Conservation (phyloP, 2,797 vertebrate species). For the Chaenodraco wilsoni region DNA sequence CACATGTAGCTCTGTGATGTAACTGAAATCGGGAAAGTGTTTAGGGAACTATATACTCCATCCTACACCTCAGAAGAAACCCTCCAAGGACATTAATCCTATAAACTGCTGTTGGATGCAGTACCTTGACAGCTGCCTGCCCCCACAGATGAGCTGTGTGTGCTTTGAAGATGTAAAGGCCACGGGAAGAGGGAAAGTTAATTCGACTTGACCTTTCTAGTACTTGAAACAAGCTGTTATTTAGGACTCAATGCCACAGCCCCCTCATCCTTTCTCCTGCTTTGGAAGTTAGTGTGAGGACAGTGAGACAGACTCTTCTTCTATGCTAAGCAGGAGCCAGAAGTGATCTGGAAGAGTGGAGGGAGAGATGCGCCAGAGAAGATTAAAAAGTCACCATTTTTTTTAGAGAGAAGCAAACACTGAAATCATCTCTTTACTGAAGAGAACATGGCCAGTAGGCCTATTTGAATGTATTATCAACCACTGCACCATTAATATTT, state of each 20-base stretch:
- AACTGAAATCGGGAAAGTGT: slow-evolving; percentile 42
- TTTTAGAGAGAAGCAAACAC: slow-evolving; percentile 6
- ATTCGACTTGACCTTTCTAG: slow-evolving; percentile 65
- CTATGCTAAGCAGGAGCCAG: slow-evolving; percentile 27
- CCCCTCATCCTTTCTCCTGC: neutral
- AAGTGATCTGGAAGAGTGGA: slow-evolving; percentile 9
- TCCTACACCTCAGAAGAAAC: slow-evolving; percentile 24
- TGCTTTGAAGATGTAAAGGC: slow-evolving; percentile 41
- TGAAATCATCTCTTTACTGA: slow-evolving; percentile 4
- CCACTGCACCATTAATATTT: slow-evolving; percentile 51
- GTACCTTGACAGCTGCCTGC: slow-evolving; percentile 55
- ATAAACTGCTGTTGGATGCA: slow-evolving; percentile 56
- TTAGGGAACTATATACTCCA: slow-evolving; percentile 41
- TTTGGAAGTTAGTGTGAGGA: slow-evolving; percentile 21
- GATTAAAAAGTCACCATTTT: neutral
- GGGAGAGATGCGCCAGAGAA: neutral
- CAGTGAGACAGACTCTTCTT: slow-evolving; percentile 18
- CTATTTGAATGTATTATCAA: slow-evolving; percentile 27
- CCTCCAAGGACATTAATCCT: slow-evolving; percentile 53
- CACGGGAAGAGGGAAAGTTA: slow-evolving; percentile 44
- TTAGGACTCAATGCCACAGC: slow-evolving; percentile 30
- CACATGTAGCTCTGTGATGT: slow-evolving; percentile 27
- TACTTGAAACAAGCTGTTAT: slow-evolving; percentile 58
- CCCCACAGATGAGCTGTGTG: slow-evolving; percentile 48
- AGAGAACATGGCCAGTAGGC: slow-evolving; percentile 6